Evolutionary conservation across 2,113 vertebrate species (phyloP), one percentile per base, ranked within the genome.

Genomic region (Dendropsophus ebraccatus): DNA sequence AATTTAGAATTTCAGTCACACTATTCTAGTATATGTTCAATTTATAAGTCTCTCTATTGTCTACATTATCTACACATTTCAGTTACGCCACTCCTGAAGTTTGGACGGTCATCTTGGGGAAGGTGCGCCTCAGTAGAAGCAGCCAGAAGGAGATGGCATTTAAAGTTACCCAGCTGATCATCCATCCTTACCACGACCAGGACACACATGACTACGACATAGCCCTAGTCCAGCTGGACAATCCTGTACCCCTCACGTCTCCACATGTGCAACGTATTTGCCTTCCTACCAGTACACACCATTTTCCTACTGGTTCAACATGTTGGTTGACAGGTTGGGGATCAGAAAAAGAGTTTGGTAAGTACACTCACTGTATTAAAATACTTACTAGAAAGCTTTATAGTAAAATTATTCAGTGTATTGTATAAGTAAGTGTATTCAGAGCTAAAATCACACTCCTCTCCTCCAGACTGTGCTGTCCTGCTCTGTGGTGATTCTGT

Each of bases 251-350:
- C 21, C 92, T 95, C 86, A 89, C 88, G 8, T 92, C 93, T 0
- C 80, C 94, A 2, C 82, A 94, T 0, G 94, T 96, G 62, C 93
- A 88, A 75, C 97, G 97, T 0, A 91, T 95, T 88, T 99, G 98
- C 88, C 92, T 99, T 88, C 97, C 97, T 0, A 90, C 95, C 0
- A 91, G 90, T 41, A 96, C 95, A 21, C 97, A 99, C 70, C 89
- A 94, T 89, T 95, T 97, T 62, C 94, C 96, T 77, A 92, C 96
- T 0, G 96, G 95, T 47, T 93, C 95, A 87, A 91, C 93, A 30
- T 99, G 98, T 93, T 99, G 97, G 98, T 96, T 98, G 88, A 97
- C 96, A 0, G 97, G 97, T 88, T 99, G 98, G 97, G 98, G 97
- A 2, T 91, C 95, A 12, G 92, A 93, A 13, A 92, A 88, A 0